Conservation (phyloP, 2,113 vertebrate species). For the Gallinago undulata region DNA sequence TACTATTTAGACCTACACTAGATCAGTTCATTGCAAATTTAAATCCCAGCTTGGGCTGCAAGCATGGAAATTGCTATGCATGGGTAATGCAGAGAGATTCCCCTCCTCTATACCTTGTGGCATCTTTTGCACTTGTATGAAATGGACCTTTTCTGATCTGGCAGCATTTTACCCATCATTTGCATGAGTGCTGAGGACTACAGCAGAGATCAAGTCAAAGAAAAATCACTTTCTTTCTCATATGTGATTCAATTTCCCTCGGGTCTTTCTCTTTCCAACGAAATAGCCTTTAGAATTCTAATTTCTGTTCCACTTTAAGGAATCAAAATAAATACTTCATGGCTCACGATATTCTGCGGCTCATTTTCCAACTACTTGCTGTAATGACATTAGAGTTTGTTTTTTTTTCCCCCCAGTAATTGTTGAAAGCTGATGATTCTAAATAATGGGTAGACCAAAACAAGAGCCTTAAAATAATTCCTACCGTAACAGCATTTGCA, state of each 20-base stretch:
- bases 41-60: neutral
- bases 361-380: neutral
- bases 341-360: neutral
- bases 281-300: conserved; percentile 3
- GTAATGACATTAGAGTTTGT: neutral
- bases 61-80: neutral
- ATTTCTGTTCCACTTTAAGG: neutral
- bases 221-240: neutral
- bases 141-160: neutral
- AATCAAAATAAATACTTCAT: neutral
- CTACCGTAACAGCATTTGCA: neutral
- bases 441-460: neutral
- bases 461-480: neutral
- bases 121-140: neutral
- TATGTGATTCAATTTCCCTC: neutral
- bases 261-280: neutral
- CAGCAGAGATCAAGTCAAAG: neutral
- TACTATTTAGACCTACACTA: neutral
- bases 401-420: neutral
- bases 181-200: neutral
- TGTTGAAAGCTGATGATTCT: neutral
- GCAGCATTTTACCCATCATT: neutral
- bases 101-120: neutral
- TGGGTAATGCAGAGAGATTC: neutral
- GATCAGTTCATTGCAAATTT: neutral